Conservation (phyloP, 2,113 vertebrate species). For the Psilopsiagon aymara region DNA sequence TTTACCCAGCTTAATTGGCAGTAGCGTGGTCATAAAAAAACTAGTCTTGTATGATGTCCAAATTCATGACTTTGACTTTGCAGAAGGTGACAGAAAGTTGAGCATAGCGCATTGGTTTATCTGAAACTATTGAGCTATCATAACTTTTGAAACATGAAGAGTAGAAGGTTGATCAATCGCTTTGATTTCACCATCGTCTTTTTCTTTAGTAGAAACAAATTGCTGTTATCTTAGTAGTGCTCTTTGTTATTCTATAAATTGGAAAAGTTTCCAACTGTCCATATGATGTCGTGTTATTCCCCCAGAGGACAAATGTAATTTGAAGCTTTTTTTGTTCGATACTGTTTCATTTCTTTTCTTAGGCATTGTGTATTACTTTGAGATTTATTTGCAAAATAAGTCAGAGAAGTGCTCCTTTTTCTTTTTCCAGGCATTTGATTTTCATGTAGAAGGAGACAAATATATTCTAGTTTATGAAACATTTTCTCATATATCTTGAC, state of each 20-base stretch:
- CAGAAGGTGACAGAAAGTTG: neutral
- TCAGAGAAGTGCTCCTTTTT: neutral
- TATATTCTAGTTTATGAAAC: neutral
- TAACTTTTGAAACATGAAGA: neutral
- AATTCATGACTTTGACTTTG: neutral
- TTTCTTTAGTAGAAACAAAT: neutral
- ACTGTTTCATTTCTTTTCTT: neutral
- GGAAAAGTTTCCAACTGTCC: neutral
- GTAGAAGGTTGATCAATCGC: neutral
- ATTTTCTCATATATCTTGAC: neutral
- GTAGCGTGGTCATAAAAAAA: neutral
- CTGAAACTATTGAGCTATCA: neutral
- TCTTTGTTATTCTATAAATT: neutral
- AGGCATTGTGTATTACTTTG: neutral
- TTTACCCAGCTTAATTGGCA: neutral
- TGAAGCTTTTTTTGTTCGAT: neutral
- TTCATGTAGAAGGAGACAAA: neutral
- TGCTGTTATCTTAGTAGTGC: neutral
- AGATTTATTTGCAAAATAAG: neutral
- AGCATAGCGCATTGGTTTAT: neutral
- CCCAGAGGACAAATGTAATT: neutral
- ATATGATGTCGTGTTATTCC: neutral
- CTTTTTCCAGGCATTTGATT: neutral
- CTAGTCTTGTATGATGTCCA: neutral
- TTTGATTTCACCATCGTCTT: neutral